A percentile compares a stretch with the other conserved stretches of the same genome.
Evolutionary conservation across 2,888 invertebrate species (phyloP).

Genomic region (Idaea straminata): DNA sequence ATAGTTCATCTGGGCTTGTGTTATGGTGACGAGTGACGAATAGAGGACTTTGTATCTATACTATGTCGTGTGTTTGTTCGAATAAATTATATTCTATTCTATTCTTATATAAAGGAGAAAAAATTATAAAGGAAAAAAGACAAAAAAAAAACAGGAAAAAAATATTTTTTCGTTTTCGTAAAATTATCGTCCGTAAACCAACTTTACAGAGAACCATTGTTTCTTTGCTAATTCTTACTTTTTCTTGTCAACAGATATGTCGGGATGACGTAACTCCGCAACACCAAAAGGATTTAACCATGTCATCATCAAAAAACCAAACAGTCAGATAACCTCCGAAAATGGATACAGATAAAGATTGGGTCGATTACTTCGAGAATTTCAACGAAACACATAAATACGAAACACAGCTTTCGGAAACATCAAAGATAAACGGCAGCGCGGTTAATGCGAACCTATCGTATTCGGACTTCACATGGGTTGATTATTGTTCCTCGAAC

Average conservation of each 20-base stretch:
- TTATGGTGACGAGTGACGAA: too few relatives aligned
- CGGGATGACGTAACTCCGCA: conserved; percentile 10
- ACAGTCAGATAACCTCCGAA: conserved; percentile 47
- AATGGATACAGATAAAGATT: conserved; percentile 62
- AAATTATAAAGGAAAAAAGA: too few relatives aligned
- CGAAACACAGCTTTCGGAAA: conserved; percentile 13
- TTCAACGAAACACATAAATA: conserved; percentile 37
- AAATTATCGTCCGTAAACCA: too few relatives aligned
- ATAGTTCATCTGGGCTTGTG: too few relatives aligned
- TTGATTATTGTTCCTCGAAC: conserved; percentile 67
- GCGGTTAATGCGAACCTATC: conserved; percentile 48
- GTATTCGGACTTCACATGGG: conserved; percentile 62
- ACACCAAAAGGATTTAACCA: conserved; percentile 24
- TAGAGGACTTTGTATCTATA: too few relatives aligned
- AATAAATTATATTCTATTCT: too few relatives aligned
- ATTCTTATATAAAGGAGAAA: too few relatives aligned
- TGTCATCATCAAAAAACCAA: conserved; percentile 37
- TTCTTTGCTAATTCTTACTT: conserved; percentile 10
- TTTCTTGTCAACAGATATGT: conserved; percentile 29
- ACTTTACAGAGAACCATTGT: too few relatives aligned
- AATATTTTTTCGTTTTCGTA: too few relatives aligned
- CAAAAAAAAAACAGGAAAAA: too few relatives aligned
- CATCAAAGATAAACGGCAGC: conserved; percentile 42
- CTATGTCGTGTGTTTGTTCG: too few relatives aligned
- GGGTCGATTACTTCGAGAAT: conserved; percentile 53